These are phyloP conservation scores for Virgularia gustaviana DNA, from an alignment of 92 coral and sea anemone genomes.

Conservation along the genomic window DNA sequence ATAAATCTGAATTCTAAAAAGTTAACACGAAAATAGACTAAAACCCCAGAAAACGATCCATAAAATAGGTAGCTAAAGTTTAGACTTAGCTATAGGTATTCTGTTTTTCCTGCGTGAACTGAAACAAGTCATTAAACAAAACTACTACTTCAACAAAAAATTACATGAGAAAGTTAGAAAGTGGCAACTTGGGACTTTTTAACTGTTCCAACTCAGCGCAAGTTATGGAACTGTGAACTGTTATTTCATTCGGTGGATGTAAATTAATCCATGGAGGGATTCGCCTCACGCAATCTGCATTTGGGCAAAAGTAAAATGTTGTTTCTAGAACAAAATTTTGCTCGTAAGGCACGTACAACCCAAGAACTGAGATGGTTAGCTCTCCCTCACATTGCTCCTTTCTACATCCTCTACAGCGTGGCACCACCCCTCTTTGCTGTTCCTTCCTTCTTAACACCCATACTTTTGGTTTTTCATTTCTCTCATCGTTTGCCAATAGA, in stretches of 20 bases:
- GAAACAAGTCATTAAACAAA: too few relatives aligned
- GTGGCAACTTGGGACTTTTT: too few relatives aligned
- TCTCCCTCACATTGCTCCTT: neutral
- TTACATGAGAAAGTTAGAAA: too few relatives aligned
- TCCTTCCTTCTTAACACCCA: neutral
- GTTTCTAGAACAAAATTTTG: neutral
- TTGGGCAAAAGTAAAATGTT: conserved; percentile 1
- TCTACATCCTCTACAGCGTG: conserved; percentile 1
- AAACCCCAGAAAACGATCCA: too few relatives aligned
- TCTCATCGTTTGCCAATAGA: neutral
- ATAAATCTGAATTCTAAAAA: too few relatives aligned
- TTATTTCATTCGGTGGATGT: neutral
- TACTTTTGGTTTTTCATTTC: neutral
- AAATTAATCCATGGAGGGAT: conserved; percentile 20
- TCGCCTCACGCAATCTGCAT: neutral
- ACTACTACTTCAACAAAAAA: too few relatives aligned
- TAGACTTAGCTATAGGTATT: too few relatives aligned
- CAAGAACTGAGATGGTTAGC: neutral
- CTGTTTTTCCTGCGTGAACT: too few relatives aligned
- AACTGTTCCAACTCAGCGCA: too few relatives aligned
- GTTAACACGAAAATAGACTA: too few relatives aligned
- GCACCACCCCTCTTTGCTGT: neutral
- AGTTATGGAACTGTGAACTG: conserved; percentile 11
- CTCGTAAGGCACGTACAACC: neutral
- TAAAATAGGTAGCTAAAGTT: too few relatives aligned